phyloP scores from a whole-genome alignment of 2,797 vertebrate genomes.

The Neosalanx taihuensis region DNA sequence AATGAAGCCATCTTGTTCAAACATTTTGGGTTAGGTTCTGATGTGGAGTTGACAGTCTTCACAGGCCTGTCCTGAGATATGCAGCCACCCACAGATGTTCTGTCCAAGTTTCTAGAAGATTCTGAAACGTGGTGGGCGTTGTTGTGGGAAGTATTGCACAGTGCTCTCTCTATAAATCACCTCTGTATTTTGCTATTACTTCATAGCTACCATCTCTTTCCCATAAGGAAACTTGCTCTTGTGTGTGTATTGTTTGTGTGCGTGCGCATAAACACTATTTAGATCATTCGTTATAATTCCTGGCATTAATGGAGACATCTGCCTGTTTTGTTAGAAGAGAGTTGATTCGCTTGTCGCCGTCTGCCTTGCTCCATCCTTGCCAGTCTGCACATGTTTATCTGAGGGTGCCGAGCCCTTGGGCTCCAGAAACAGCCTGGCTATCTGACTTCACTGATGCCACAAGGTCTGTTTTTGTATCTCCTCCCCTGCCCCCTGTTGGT shows the following conservation, averaged over 20 bases:
- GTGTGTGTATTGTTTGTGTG: constrained; percentile 18
- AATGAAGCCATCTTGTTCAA: not conserved
- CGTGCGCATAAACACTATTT: constrained; percentile 31
- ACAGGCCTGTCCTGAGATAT: not conserved
- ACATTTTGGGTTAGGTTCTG: not conserved
- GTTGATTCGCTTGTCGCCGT: constrained; percentile 36
- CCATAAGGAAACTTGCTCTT: constrained; percentile 37
- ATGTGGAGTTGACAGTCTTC: not conserved
- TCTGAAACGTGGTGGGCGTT: too few relatives aligned
- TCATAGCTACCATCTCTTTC: constrained; percentile 16
- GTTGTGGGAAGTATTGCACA: too few relatives aligned
- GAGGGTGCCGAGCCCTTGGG: constrained; percentile 34
- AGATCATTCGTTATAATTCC: constrained; percentile 48
- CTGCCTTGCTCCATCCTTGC: constrained; percentile 34
- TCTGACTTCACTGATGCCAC: constrained; percentile 34
- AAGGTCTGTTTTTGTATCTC: not conserved
- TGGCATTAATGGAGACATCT: constrained; percentile 54
- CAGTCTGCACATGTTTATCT: constrained; percentile 38
- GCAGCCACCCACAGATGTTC: too few relatives aligned
- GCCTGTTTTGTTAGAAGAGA: constrained; percentile 41
- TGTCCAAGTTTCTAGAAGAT: too few relatives aligned
- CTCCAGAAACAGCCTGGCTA: constrained; percentile 23
- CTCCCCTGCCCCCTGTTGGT: constrained; percentile 11
- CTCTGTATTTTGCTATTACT: too few relatives aligned
- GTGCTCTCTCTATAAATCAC: too few relatives aligned